A percentile compares a stretch with the other conserved stretches of the same genome.
phyloP scores from a whole-genome alignment of 2,888 invertebrate genomes.

The Heterodera filipjevi region DNA sequence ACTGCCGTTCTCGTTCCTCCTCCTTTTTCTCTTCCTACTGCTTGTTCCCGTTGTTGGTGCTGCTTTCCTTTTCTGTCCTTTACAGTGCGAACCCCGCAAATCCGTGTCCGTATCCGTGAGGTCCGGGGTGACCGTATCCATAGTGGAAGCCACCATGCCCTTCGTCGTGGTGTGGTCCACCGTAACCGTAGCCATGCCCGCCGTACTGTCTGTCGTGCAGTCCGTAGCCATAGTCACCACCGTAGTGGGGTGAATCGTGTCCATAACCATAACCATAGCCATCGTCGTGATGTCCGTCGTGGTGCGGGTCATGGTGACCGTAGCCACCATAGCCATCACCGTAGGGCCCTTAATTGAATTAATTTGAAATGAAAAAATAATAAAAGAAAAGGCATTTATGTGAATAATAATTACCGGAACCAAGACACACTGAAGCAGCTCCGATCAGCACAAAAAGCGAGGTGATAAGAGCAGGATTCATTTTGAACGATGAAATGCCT shows the following conservation, averaged over 20 bases:
- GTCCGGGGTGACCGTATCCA: constrained; percentile 19
- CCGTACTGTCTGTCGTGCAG: constrained; percentile 26
- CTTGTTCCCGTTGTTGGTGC: not conserved
- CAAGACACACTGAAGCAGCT: not conserved
- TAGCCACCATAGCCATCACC: constrained; percentile 22
- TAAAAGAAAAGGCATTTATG: not conserved
- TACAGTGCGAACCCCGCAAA: constrained; percentile 21
- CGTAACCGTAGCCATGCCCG: constrained; percentile 23
- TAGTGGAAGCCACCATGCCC: constrained; percentile 11
- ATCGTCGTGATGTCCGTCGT: constrained; percentile 16
- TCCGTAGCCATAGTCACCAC: constrained; percentile 34
- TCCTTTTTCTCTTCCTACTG: not conserved
- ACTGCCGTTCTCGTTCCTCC: not conserved
- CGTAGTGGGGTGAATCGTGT: constrained; percentile 48
- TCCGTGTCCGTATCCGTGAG: constrained; percentile 28
- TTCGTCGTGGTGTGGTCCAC: constrained; percentile 7
- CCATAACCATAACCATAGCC: constrained; percentile 47
- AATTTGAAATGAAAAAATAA: not conserved
- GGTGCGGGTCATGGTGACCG: constrained; percentile 62
- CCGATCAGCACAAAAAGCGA: constrained; percentile 1
- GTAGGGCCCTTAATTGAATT: not conserved
- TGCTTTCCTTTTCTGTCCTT: not conserved
- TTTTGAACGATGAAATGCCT: not conserved
- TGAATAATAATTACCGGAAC: not conserved
- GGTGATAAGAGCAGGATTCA: constrained; percentile 10